Evolutionary conservation across 2,888 invertebrate genomes (phyloP), one percentile per base, ranked within the genome.

Genomic region (Lasioglossum pauxillum): DNA sequence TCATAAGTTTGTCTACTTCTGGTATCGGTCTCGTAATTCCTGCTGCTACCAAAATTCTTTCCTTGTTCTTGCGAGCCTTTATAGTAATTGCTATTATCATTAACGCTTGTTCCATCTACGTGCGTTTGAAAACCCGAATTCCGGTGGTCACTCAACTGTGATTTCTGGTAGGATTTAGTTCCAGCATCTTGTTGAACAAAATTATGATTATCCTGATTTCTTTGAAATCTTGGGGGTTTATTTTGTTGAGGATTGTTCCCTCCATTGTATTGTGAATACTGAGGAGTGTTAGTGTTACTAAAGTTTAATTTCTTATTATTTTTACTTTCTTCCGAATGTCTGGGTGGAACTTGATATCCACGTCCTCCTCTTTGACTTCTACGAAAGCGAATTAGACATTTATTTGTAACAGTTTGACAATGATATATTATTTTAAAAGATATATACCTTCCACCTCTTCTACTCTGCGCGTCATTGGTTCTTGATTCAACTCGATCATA

Each of bases 191-290:
- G 91, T 64, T 93, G 92, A 82, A 92, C 82, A 64, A 91, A 90
- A 82, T 83, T 92, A 10, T 93, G 90, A 44, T 80, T 79, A 44
- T 95, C 95, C 69, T 93, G 93, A 86, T 96, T 96, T 89, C 95
- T 96, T 92, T 97, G 97, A 93, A 97, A 97, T 83, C 97, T 95
- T 7, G 97, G 97, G 38, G 97, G 96, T 91, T 96, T 97, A 8
- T 89, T 91, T 83, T 94, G 95, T 80, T 93, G 91, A n/a, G 89
- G 83, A 85, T 88, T 92, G 75, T 81, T 91, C 3, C 83, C 88
- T 16, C 91, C 83, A 41, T 92, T 93, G 38, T 93, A 90, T 74
- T 90, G 88, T 46, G 90, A 80, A 78, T 91, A 88, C 82, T 92
- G 91, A 49, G 88, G 69, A 46, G 81, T 75, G 27, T 84, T 49